A percentile compares a stretch with the other conserved stretches of the same genome.
Evolutionary conservation across 2,797 vertebrate genomes (phyloP).

Genomic region (Pantherophis vulpinus): DNA sequence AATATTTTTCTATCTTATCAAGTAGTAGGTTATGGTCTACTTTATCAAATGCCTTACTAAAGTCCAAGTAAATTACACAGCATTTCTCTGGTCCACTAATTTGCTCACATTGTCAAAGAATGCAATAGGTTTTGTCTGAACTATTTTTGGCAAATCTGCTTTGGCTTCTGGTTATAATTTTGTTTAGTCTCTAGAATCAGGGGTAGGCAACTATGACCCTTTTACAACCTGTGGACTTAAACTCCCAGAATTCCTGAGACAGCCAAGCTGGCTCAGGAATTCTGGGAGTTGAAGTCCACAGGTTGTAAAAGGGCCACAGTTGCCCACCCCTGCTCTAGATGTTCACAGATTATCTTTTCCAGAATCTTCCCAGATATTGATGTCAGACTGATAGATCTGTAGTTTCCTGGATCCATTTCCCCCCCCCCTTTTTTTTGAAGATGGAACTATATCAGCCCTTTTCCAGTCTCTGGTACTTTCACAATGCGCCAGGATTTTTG

Average conservation of each 20-base stretch:
- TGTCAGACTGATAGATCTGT: background rate
- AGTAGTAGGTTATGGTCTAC: background rate
- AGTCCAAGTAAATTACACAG: background rate
- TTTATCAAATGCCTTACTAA: background rate
- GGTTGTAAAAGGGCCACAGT: no score
- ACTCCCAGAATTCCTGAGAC: no score
- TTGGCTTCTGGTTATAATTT: background rate
- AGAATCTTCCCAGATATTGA: background rate
- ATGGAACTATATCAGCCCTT: background rate
- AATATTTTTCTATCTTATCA: background rate
- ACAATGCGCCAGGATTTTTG: no score
- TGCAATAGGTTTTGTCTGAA: background rate
- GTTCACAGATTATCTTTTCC: background rate
- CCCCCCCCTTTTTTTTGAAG: background rate
- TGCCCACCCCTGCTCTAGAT: background rate
- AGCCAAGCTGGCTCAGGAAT: no score
- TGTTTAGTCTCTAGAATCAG: background rate
- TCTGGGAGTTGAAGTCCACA: no score
- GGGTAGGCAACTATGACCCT: no score
- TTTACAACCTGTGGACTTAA: no score
- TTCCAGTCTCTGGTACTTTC: background rate
- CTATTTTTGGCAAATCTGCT: background rate
- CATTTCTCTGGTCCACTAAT: background rate
- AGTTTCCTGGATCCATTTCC: background rate
- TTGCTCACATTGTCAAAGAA: background rate